These are phyloP conservation scores for Drosophila gunungcola DNA, from an alignment of 1,140 invertebrate genomes.

Conservation along the genomic window DNA sequence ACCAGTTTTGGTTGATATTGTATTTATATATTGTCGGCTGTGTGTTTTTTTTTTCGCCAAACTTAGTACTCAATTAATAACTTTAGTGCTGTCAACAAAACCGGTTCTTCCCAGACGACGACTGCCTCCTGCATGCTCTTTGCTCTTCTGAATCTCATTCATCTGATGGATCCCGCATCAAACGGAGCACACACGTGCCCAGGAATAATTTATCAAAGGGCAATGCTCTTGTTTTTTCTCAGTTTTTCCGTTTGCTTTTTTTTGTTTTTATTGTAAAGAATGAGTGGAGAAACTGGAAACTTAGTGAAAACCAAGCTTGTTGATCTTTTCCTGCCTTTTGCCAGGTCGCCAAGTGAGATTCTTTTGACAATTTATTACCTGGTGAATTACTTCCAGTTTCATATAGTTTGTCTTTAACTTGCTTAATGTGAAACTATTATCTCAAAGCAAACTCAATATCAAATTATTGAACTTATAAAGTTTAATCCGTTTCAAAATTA, in stretches of 20 bases:
- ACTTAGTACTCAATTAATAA: slow-evolving; percentile 41
- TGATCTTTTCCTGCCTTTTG: background rate
- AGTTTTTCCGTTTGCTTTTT: slow-evolving; percentile 6
- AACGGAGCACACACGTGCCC: slow-evolving; percentile 27
- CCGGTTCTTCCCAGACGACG: slow-evolving; percentile 29
- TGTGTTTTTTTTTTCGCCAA: slow-evolving; percentile 10
- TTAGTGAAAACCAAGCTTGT: background rate
- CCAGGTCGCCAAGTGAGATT: background rate
- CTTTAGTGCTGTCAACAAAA: slow-evolving; percentile 24
- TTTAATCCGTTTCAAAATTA: no score
- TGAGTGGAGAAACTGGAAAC: background rate
- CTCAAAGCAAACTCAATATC: no score
- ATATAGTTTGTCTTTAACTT: background rate
- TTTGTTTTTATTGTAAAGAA: background rate
- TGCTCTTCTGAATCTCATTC: slow-evolving; percentile 1
- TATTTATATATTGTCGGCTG: slow-evolving; percentile 14
- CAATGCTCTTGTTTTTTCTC: slow-evolving; percentile 17
- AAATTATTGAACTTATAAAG: no score
- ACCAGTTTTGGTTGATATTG: slow-evolving; percentile 54
- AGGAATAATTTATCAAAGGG: slow-evolving; percentile 24
- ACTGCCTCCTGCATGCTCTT: background rate
- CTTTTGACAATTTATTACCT: background rate
- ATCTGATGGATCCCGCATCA: slow-evolving; percentile 27
- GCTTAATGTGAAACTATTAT: no score
- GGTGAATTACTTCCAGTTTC: background rate